Evolutionary conservation across 2,797 vertebrate species (phyloP).

Genomic region (Scleropages formosus): DNA sequence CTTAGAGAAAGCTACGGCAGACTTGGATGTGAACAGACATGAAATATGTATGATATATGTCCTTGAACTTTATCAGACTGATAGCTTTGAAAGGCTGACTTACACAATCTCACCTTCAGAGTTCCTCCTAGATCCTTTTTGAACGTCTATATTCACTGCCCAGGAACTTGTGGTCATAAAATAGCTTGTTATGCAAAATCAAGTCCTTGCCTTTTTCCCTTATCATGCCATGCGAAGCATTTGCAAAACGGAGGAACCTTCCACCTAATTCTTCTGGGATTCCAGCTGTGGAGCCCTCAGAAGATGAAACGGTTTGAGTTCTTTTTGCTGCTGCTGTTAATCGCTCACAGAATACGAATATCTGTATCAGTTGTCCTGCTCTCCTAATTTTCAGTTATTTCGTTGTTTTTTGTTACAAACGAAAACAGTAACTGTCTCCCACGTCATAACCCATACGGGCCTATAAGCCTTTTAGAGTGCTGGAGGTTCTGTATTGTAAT

Average conservation of each 20-base stretch:
- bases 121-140: no score
- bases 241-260: neutral
- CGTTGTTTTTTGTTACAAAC: constrained; percentile 9
- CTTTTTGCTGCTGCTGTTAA: neutral
- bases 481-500: constrained; percentile 4
- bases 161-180: no score
- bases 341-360: constrained; percentile 3
- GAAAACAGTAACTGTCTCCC: constrained; percentile 8
- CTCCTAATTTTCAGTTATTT: neutral
- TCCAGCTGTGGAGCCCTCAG: neutral
- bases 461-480: constrained; percentile 9
- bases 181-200: constrained; percentile 8
- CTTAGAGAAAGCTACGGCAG: no score
- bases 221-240: neutral
- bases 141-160: no score
- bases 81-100: no score
- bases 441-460: neutral
- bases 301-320: neutral
- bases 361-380: neutral
- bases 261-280: neutral
- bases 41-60: no score
- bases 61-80: no score
- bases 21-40: no score
- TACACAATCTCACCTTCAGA: no score
- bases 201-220: neutral